Evolutionary conservation across 1,140 invertebrate species (phyloP), one percentile per base, ranked within the genome.

Genomic region (Drosophila tristis): DNA sequence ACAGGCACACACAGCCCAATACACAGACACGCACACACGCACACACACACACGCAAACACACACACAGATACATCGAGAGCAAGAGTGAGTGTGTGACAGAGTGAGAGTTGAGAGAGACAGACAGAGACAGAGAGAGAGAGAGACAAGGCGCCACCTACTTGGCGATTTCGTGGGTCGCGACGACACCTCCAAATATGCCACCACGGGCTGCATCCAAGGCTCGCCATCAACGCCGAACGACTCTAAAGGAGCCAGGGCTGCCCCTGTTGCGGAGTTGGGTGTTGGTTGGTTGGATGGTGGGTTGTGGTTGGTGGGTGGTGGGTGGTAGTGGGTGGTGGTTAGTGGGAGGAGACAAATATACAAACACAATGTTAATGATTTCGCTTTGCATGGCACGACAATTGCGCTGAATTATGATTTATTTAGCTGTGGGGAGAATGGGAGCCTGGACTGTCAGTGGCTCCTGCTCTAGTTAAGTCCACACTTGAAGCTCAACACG

Each of bases 161-260:
- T 92, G 91, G 90, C 72, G 90, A 72, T 91, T 92, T 92, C 48
- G 89, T 92, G 61, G 91, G 89, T 66, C 89, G 87, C 85, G 90
- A 87, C 56, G 90, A 77, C 74, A 91, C 75, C 77, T 92, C 91
- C 90, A 92, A 86, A 70, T 91, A 92, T 63, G 91, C 80, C 74
- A 90, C 79, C 68, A 92, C 74, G 61, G 90, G 90, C 68, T 90
- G 90, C 77, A 92, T 91, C 90, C 91, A 81, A 58, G 90, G 87
- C 66, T 82, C 78, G 48, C 78, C 65, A 26, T 68, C 80, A 59
- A 43, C 63, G 63, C 58, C 55, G 45, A 72, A 63, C 80, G 75
- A 84, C 68, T 87, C 87, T 77, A 87, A 81, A 53, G 68, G 78
- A 76, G 60, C 70, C 58, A 65, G 60, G 59, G 55, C 70, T 53